Conservation (phyloP, 2,797 vertebrate genomes). For the Falco columbarius region DNA sequence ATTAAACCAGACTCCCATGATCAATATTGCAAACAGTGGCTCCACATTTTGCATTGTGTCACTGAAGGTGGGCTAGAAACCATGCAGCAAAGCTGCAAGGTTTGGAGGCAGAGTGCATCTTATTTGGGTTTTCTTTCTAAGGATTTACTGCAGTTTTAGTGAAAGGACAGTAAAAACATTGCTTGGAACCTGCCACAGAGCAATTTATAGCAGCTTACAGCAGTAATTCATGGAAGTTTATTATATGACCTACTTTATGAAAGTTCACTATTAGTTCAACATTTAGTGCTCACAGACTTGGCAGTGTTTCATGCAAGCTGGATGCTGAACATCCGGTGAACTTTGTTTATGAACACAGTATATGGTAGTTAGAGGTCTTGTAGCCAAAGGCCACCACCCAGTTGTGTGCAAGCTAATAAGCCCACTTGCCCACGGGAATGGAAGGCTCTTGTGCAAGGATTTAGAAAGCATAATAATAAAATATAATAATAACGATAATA, state of each 20-base stretch:
- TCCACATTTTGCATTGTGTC: not conserved
- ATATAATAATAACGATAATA: not conserved
- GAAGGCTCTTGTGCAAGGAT: not conserved
- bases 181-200: not conserved
- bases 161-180: not conserved
- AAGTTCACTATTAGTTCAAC: constrained; percentile 53
- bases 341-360: not conserved
- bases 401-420: not conserved
- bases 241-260: not conserved
- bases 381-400: not conserved
- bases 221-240: constrained; percentile 18
- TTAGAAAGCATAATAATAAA: not conserved
- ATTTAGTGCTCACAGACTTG: not conserved
- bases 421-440: not conserved
- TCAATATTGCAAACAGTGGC: not conserved
- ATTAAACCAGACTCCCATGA: not conserved
- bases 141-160: not conserved
- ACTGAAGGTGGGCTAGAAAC: not conserved
- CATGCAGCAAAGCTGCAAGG: not conserved
- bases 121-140: not conserved
- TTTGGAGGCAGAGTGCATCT: not conserved
- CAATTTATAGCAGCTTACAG: constrained; percentile 31
- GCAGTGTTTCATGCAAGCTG: not conserved
- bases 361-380: not conserved
- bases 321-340: constrained; percentile 6